phyloP scores from a whole-genome alignment of 2,888 invertebrate genomes.

The Thereva nobilitata region DNA sequence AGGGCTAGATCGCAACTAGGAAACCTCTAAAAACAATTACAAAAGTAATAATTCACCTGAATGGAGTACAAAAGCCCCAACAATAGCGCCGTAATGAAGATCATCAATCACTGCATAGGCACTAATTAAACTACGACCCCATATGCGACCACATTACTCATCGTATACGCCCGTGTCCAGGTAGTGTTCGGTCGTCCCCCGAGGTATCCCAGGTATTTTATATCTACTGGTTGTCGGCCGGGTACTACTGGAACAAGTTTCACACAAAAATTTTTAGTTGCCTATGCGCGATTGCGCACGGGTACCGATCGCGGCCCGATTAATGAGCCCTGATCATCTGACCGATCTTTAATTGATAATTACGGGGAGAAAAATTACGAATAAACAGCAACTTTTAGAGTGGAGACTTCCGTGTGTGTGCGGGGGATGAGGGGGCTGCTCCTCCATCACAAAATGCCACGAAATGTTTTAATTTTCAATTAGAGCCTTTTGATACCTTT shows the following conservation, averaged over 20 bases:
- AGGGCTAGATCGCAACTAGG: constrained; percentile 12
- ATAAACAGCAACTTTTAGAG: constrained; percentile 27
- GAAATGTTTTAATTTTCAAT: constrained; percentile 37
- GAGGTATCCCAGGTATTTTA: constrained; percentile 7
- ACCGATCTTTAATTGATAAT: constrained; percentile 39
- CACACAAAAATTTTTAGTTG: constrained; percentile 6
- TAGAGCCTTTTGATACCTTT: constrained; percentile 18
- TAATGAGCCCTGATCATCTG: constrained; percentile 29
- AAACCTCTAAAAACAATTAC: constrained; percentile 33
- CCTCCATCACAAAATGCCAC: no score
- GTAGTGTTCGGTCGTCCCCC: constrained; percentile 9
- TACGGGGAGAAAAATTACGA: constrained; percentile 33
- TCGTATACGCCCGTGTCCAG: constrained; percentile 9
- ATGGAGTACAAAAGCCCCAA: constrained; percentile 34
- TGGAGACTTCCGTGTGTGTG: constrained; percentile 20
- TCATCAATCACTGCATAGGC: constrained; percentile 39
- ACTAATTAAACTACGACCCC: constrained; percentile 39
- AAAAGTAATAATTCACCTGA: constrained; percentile 36
- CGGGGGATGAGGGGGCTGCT: background rate
- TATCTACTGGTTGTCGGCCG: background rate
- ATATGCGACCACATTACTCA: constrained; percentile 26
- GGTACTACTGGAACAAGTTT: constrained; percentile 27
- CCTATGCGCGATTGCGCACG: background rate
- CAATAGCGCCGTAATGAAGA: constrained; percentile 39
- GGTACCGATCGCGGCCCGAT: background rate